Evolutionary conservation across 2,113 vertebrate genomes (phyloP), one percentile per base, ranked within the genome.

Genomic region (Bos taurus): DNA sequence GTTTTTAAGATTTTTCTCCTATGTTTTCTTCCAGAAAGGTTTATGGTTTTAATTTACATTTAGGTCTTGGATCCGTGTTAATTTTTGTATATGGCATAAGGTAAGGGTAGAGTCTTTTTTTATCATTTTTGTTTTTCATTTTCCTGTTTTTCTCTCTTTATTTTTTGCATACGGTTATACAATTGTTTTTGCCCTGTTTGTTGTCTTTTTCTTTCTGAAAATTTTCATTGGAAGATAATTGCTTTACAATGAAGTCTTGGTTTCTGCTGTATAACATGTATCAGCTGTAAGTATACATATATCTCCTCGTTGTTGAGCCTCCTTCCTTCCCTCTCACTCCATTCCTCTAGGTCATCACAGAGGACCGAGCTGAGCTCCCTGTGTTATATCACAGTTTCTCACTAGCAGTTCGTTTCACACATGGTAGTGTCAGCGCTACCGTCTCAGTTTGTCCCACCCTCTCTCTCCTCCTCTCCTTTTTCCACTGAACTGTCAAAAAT

Each of bases 361-460:
- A 43, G 71, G 3, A 3, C 36, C 0, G 3, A 74, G 71, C 21
- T 14, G 2, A 74, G 67, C 21, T 36, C 67, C 36, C 21, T 40
- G 21, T 25, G 67, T 25, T 6, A 43, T 0, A 14, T 2, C 3
- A 21, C 36, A 14, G 19, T 12, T 74, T 74, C 71, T 21, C 36
- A 3, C 36, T 13, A 6, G 11, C 21, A 1, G 40, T 25, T 36
- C 26, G 11, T 25, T 25, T 40, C 21, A 13, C 21, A 2, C 67
- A 2, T 0, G 67, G 19, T 11, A 23, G 36, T 12, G 67, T 0
- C 36, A 25, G 71, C 1, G 6, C 36, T 25, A 1, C 71, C 5
- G 0, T 74, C 36, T 43, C 71, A 3, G 5, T 7, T 25, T 43
- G 67, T 25, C 21, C 36, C 36, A 43, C 3, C 36, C 71, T 13